Evolutionary conservation across 2,113 vertebrate genomes (phyloP).

Genomic region (Rhabdomys dilectus): DNA sequence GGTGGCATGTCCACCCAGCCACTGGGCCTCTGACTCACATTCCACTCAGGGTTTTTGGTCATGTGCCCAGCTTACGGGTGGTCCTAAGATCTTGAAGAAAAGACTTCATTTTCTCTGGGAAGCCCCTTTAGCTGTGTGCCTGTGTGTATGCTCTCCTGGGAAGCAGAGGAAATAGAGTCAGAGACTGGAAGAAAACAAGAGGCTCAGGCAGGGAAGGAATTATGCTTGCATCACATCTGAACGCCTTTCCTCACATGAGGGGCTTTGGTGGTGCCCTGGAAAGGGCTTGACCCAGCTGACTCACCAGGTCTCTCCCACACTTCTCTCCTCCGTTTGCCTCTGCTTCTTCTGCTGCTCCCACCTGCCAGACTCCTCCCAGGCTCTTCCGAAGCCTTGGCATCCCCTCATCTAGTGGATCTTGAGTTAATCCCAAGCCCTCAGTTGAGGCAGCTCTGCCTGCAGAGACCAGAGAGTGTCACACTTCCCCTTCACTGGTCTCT

Average conservation of each 20-base stretch:
- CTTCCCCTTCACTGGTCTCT: no score
- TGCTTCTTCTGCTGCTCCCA: background rate
- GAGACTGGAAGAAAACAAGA: background rate
- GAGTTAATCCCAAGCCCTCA: background rate
- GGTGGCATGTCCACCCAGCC: conserved; percentile 59
- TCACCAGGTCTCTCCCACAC: background rate
- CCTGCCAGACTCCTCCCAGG: no score
- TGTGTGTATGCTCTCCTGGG: background rate
- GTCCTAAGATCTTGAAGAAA: conserved; percentile 85
- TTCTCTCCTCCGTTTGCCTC: background rate
- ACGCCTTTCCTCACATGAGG: background rate
- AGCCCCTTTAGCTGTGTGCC: conserved; percentile 68
- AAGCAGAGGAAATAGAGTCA: background rate
- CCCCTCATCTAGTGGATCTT: background rate
- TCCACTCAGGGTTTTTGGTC: conserved; percentile 83
- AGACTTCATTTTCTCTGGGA: conserved; percentile 81
- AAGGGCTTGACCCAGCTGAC: background rate
- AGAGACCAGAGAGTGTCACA: background rate
- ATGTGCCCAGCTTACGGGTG: conserved; percentile 85
- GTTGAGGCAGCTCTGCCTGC: background rate
- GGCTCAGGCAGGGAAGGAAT: background rate
- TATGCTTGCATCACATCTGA: background rate
- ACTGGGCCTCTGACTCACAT: conserved; percentile 79
- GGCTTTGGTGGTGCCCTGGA: conserved; percentile 51
- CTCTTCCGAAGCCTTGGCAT: background rate